Evolutionary conservation across 1,140 invertebrate genomes (phyloP).

Genomic region (Heliconius eleuchia): DNA sequence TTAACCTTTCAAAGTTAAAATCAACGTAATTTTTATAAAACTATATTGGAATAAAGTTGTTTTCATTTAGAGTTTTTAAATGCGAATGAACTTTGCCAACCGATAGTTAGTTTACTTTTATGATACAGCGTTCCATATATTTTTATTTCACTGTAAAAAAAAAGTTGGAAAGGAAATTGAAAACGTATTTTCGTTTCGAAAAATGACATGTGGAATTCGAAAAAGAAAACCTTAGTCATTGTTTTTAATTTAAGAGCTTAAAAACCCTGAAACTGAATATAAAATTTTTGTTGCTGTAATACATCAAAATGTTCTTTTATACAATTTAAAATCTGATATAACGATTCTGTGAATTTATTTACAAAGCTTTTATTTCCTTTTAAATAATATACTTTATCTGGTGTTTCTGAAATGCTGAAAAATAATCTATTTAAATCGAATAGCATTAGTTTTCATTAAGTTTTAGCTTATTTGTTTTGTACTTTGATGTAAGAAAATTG

Average conservation of each 20-base stretch:
- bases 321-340: background rate
- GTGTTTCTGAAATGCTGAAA: no score
- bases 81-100: background rate
- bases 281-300: background rate
- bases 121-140: background rate
- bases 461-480: no score
- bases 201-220: conserved; percentile 19
- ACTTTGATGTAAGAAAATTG: no score
- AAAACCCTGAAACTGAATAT: background rate
- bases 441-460: no score
- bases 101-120: conserved; percentile 7
- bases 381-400: no score
- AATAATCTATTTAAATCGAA: no score
- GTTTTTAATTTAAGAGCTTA: conserved; percentile 11
- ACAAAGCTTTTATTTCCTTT: background rate
- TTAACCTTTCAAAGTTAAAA: background rate
- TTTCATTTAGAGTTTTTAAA: background rate
- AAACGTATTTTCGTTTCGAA: conserved; percentile 20
- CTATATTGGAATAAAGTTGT: background rate
- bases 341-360: background rate
- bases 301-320: background rate
- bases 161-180: conserved; percentile 16
- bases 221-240: conserved; percentile 3
- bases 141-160: background rate
- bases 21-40: background rate